Evolutionary conservation across 1,140 invertebrate species (phyloP), one percentile per base, ranked within the genome.

Genomic region (Sesamia nonagrioides): DNA sequence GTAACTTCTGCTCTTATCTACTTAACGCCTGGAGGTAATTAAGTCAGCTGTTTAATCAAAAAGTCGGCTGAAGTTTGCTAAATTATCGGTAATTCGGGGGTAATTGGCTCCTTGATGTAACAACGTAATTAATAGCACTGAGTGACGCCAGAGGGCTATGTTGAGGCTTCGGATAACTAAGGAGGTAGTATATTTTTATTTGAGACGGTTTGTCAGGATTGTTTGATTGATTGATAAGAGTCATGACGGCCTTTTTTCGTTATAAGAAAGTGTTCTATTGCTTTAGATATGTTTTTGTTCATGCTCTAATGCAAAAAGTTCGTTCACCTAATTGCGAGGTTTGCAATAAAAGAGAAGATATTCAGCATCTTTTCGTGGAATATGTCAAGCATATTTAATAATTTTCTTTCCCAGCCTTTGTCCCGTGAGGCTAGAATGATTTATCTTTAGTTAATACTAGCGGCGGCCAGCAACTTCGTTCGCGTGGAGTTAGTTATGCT

Each of bases 1-100:
- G 63, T 37, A 61, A 45, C 58, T 75, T 75, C 73, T 75, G 73
- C 27, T 1, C 0, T 33, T 37, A 63, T 18, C 45, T 37, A 50
- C 33, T 8, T 50, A 63, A 42, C 21, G 45, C 6, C 27, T 13
- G 63, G 50, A 63, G 73, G 73, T 75, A 75, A 75, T 75, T 50
- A 74, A 75, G 42, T 45, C 27, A 63, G 42, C 21, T 75, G 58
- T 75, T 75, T 75, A 63, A 75, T 75, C 73, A 75, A 75, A 75
- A 75, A 75, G 73, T 48, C 72, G 56, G 56, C 35, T 63, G 42
- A 61, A 75, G 58, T 75, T 75, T 61, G 21, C 40, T 75, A 61
- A 75, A 75, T 75, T 61, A 75, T 13, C 7, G n/a, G 58, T 63
- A 63, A 75, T 75, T 75, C 37, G 9, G 17, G 73, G 58, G 56